Percentiles rank a stretch among this genome's conserved stretches.
Evolutionary conservation across 2,888 invertebrate genomes (phyloP).

Genomic region (Eulithis testata): DNA sequence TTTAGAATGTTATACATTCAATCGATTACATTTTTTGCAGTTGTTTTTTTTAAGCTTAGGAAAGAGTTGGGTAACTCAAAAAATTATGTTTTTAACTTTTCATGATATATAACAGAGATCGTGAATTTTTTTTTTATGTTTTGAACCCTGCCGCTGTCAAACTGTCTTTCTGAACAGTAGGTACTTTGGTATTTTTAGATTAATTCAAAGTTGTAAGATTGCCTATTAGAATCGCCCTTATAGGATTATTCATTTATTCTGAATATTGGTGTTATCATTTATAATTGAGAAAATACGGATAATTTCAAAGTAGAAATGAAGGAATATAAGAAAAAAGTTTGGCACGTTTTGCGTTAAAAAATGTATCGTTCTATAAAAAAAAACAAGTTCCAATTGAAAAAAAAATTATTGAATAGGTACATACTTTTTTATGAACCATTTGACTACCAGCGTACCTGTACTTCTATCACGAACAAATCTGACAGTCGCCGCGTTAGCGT

Average conservation of each 20-base stretch:
- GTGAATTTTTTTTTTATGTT: no score
- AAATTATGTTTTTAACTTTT: no score
- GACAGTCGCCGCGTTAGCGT: no score
- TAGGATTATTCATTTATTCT: conserved; percentile 67
- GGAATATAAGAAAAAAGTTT: conserved; percentile 45
- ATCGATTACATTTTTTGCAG: background rate
- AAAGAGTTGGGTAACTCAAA: no score
- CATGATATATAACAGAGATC: no score
- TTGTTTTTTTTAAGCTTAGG: background rate
- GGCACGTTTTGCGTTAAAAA: conserved; percentile 50
- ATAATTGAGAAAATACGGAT: conserved; percentile 62
- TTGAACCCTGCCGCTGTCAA: no score
- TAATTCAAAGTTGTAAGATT: conserved; percentile 61
- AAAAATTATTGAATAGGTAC: no score
- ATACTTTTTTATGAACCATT: no score
- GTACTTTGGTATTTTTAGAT: conserved; percentile 18
- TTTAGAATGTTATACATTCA: conserved; percentile 7
- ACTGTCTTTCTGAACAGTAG: no score
- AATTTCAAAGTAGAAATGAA: conserved; percentile 37
- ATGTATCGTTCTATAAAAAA: conserved; percentile 28
- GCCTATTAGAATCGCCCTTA: conserved; percentile 69
- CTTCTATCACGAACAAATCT: no score
- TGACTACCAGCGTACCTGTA: no score
- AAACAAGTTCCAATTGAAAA: background rate
- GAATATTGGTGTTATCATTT: conserved; percentile 77